These are phyloP conservation scores for Lepidurus arcticus DNA, from an alignment of 1,140 invertebrate genomes.

Conservation along the genomic window DNA sequence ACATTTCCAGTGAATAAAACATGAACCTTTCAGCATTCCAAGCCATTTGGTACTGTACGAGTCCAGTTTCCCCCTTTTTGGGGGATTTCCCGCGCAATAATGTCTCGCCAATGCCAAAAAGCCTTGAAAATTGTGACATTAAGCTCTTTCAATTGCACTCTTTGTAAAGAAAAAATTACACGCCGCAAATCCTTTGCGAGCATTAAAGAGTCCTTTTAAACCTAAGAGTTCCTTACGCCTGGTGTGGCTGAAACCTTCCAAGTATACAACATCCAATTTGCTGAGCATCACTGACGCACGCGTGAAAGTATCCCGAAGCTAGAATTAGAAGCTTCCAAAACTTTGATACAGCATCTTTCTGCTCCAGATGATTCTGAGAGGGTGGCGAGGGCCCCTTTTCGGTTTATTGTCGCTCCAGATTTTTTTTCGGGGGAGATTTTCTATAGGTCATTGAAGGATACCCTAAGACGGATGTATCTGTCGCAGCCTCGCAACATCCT, in stretches of 20 bases:
- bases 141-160: neutral
- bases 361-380: neutral
- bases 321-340: neutral
- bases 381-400: neutral
- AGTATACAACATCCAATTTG: neutral
- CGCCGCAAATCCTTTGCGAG: neutral
- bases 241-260: constrained; percentile 1
- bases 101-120: neutral
- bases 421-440: neutral
- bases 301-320: neutral
- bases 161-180: neutral
- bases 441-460: neutral
- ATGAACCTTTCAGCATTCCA: constrained; percentile 13
- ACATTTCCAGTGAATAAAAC: constrained; percentile 19
- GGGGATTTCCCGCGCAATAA: neutral
- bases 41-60: neutral
- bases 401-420: neutral
- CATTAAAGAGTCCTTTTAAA: neutral
- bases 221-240: neutral
- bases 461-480: neutral
- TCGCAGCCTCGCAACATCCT: neutral
- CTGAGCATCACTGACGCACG: neutral
- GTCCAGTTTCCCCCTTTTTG: neutral
- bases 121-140: neutral
- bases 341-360: neutral